Percentiles rank a stretch among this genome's conserved stretches.
These are phyloP conservation scores for Mastomys natalensis DNA, from an alignment of 2,113 vertebrate genomes.

Conservation along the genomic window DNA sequence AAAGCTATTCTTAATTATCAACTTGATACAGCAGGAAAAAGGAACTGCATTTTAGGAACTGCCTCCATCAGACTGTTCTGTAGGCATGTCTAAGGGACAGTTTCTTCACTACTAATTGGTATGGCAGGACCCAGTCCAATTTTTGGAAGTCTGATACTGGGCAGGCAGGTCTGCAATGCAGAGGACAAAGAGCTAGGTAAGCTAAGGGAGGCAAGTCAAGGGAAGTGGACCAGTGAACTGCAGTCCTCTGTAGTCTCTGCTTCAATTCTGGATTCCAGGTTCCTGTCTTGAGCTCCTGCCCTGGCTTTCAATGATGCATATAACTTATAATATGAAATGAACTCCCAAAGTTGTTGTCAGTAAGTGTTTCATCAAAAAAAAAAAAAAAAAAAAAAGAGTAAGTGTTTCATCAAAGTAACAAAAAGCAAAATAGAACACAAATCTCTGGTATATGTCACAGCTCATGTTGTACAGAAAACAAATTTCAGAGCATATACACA, in stretches of 20 bases:
- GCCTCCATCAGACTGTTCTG: neutral
- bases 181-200: neutral
- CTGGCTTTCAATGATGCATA: neutral
- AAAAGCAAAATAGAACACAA: neutral
- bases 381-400: too few species aligned
- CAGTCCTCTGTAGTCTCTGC: neutral
- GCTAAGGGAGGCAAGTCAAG: too few species aligned
- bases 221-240: too few species aligned
- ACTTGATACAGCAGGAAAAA: neutral
- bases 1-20: neutral
- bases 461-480: neutral
- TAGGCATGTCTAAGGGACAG: neutral
- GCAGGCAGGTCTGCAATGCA: neutral
- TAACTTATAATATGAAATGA: neutral
- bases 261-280: neutral
- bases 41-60: neutral
- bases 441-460: neutral
- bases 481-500: conserved; percentile 2
- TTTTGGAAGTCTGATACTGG: neutral
- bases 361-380: neutral
- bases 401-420: neutral
- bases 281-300: neutral
- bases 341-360: neutral
- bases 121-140: neutral
- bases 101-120: neutral